Base-by-base conservation (phyloP, 2,797 vertebrate genomes). In the Leucoraja ocellata region DNA sequence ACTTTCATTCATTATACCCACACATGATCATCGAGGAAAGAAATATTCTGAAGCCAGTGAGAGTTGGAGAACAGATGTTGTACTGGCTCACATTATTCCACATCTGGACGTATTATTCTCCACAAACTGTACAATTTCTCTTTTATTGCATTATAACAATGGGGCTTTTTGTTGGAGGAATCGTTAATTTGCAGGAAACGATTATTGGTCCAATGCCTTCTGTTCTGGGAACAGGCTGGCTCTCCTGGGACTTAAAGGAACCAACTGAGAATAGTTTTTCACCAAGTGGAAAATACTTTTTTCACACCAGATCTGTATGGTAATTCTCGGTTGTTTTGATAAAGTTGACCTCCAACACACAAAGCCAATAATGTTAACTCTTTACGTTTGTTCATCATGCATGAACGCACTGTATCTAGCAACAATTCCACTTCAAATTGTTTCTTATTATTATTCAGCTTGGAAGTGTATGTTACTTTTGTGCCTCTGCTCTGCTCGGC, bases 1-100 rank as follows among this genome's bases (percentile, higher is more conserved):
- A 10, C 16, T 65, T 88, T 88, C 7, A 65, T 32, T 8, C 84
- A 88, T 63, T 16, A 18, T 68, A 21, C 11, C 54, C 54, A 61
- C 25, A 84, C 58, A 68, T 68, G 84, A 88, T 88, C n/a, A 36
- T 23, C n/a, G 84, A 88, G n/a, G 61, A 88, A 88, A 68, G 63
- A 77, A 77, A 32, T 88, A 36, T n/a, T 88, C 36, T 9, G 36
- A 36, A 68, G 84, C 84, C 84, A 68, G n/a, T 65, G 36, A 74
- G 71, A 92, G 90, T 76, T 92, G 9, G 71, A 92, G 90, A 92
- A 76, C 90, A 92, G 90, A 73, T 92, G 90, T 92, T 92, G 73
- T 92, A 76, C 90, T 92, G 90, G 90, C 90, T 92, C 36, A 23
- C 71, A 25, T 71, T 28, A 58, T 92, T 39, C 90, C 39, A 76